Evolutionary conservation across 2,888 invertebrate genomes (phyloP).

Genomic region (Deroplatys truncata): DNA sequence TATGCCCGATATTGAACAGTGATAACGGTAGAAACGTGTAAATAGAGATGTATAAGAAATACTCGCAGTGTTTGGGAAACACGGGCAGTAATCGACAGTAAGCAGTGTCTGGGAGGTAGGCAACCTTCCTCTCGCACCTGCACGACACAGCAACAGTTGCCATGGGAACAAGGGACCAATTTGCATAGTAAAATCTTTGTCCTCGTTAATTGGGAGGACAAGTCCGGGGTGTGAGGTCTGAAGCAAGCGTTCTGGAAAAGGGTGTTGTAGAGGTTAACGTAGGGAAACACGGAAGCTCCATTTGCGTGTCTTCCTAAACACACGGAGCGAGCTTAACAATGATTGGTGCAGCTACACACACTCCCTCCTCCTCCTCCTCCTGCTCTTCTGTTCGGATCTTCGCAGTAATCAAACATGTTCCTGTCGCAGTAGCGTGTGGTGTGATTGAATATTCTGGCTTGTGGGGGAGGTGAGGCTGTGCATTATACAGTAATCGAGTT

Average conservation of each 20-base stretch:
- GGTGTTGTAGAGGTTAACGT: conserved; percentile 3
- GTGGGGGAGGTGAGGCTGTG: background rate
- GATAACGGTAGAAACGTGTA: too few species aligned
- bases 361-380: background rate
- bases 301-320: conserved; percentile 19
- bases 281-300: conserved; percentile 27
- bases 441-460: conserved; percentile 14
- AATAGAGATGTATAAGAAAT: too few species aligned
- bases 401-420: conserved; percentile 14
- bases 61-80: background rate
- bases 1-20: too few species aligned
- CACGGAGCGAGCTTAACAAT: conserved; percentile 2
- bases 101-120: conserved; percentile 36
- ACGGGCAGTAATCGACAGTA: conserved; percentile 25
- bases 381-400: background rate
- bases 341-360: background rate
- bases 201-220: conserved; percentile 38
- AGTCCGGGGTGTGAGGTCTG: background rate
- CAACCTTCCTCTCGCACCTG: conserved; percentile 34
- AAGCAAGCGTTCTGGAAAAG: background rate
- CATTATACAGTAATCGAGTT: conserved; percentile 15
- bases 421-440: background rate
- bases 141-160: conserved; percentile 34
- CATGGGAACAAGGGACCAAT: conserved; percentile 40
- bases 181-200: conserved; percentile 43